Evolutionary conservation across 2,888 invertebrate species (phyloP).

Genomic region (Emesis furor): DNA sequence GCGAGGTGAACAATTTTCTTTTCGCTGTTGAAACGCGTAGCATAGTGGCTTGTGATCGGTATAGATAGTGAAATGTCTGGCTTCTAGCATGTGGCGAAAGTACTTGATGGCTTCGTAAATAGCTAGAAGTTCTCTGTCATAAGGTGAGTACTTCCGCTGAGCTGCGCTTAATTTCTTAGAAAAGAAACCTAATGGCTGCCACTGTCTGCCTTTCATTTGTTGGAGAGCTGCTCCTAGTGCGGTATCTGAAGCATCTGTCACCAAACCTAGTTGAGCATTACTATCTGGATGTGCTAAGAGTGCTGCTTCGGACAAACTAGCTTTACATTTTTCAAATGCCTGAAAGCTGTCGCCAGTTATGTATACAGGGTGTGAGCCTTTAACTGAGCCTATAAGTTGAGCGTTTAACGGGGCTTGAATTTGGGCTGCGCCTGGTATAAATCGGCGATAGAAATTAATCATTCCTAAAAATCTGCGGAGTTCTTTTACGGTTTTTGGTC

Average conservation of each 20-base stretch:
- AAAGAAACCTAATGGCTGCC: slow-evolving; percentile 5
- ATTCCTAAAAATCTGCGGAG: slow-evolving; percentile 56
- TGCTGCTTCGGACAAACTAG: slow-evolving; percentile 74
- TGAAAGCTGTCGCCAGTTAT: not conserved
- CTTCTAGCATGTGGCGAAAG: slow-evolving; percentile 7
- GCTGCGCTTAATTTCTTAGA: not conserved
- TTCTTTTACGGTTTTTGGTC: slow-evolving; percentile 45
- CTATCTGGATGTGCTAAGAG: slow-evolving; percentile 78
- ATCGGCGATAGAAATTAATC: slow-evolving; percentile 56
- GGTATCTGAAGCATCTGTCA: slow-evolving; percentile 80
- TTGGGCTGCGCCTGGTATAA: slow-evolving; percentile 48
- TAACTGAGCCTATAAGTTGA: slow-evolving; percentile 9
- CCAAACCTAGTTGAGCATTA: slow-evolving; percentile 74
- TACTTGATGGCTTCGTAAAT: not conserved
- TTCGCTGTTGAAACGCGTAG: not conserved
- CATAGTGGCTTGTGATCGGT: slow-evolving; percentile 12
- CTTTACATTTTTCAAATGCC: slow-evolving; percentile 75
- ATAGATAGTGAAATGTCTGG: not conserved
- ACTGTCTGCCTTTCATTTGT: not conserved
- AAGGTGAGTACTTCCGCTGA: not conserved
- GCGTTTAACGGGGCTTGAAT: slow-evolving; percentile 41
- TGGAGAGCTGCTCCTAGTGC: not conserved
- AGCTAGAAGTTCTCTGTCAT: not conserved
- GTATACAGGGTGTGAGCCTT: slow-evolving; percentile 32
- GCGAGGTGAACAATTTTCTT: slow-evolving; percentile 1